phyloP scores from a whole-genome alignment of 1,140 invertebrate genomes.

The Apolygus lucorum region DNA sequence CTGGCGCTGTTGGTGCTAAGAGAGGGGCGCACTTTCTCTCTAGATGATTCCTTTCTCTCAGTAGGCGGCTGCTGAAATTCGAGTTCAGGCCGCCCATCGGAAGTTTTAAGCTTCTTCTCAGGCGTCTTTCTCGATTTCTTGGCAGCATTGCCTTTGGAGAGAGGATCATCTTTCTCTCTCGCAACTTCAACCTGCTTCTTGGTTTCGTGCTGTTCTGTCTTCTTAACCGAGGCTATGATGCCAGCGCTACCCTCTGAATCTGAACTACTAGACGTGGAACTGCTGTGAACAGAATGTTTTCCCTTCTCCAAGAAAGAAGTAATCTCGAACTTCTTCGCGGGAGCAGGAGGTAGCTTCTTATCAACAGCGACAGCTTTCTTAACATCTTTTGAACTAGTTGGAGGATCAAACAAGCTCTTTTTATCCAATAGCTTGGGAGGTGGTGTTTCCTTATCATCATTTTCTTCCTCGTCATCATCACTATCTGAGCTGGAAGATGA shows the following conservation, averaged over 20 bases:
- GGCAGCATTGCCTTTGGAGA: constrained; percentile 41
- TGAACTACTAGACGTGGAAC: constrained; percentile 35
- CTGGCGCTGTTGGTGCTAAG: constrained; percentile 9
- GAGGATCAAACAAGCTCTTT: constrained; percentile 30
- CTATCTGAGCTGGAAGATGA: constrained; percentile 45
- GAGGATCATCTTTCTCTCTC: constrained; percentile 33
- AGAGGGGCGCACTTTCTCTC: constrained; percentile 30
- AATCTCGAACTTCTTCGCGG: constrained; percentile 36
- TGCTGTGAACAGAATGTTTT: constrained; percentile 36
- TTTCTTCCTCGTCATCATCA: constrained; percentile 43
- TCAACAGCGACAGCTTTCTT: constrained; percentile 9
- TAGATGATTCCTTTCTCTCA: constrained; percentile 62
- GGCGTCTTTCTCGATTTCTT: constrained; percentile 57
- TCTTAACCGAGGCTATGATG: constrained; percentile 16
- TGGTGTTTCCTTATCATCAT: constrained; percentile 39
- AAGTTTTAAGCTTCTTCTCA: constrained; percentile 79
- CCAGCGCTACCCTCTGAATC: constrained; percentile 33
- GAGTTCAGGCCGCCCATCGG: constrained; percentile 65
- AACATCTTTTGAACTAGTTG: constrained; percentile 23
- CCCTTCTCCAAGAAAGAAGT: constrained; percentile 54
- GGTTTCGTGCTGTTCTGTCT: constrained; percentile 3
- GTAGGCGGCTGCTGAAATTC: constrained; percentile 59
- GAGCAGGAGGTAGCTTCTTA: not conserved
- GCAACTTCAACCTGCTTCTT: not conserved
- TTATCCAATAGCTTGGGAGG: constrained; percentile 37